phyloP scores from a whole-genome alignment of 2,888 invertebrate species.

The Athripsodes cinereus region DNA sequence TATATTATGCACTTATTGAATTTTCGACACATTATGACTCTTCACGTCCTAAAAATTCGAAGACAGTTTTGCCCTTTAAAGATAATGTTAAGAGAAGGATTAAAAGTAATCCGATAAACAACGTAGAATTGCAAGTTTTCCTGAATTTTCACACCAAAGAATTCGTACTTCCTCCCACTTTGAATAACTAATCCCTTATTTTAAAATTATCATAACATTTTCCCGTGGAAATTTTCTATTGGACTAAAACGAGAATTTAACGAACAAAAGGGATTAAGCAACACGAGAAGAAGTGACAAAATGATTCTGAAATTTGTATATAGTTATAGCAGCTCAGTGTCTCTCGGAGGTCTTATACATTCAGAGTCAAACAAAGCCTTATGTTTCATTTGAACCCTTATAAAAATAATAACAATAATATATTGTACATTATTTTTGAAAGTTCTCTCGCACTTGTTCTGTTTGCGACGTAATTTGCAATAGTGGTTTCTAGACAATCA shows the following conservation, averaged over 20 bases:
- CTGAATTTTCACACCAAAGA: slow-evolving; percentile 24
- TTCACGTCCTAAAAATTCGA: too few relatives aligned
- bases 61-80: neutral
- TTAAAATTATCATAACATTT: slow-evolving; percentile 22
- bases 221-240: slow-evolving; percentile 21
- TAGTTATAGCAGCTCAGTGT: neutral
- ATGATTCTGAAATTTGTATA: slow-evolving; percentile 3
- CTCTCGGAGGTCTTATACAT: neutral
- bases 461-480: too few relatives aligned
- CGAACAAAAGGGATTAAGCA: slow-evolving; percentile 12
- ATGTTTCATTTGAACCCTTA: too few relatives aligned
- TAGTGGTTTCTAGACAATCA: too few relatives aligned
- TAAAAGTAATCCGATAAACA: slow-evolving; percentile 27
- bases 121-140: slow-evolving; percentile 24
- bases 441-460: too few relatives aligned
- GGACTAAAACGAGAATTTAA: slow-evolving; percentile 17
- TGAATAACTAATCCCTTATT: slow-evolving; percentile 1
- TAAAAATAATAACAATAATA: too few relatives aligned
- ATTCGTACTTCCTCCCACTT: neutral
- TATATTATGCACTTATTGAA: too few relatives aligned
- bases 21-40: too few relatives aligned
- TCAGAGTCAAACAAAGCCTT: too few relatives aligned
- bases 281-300: slow-evolving; percentile 1
- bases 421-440: too few relatives aligned
- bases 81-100: slow-evolving; percentile 17